These are phyloP conservation scores for Actinopyga echinites DNA, from an alignment of 53 echinoderm and acorn worm species.

Conservation along the genomic window DNA sequence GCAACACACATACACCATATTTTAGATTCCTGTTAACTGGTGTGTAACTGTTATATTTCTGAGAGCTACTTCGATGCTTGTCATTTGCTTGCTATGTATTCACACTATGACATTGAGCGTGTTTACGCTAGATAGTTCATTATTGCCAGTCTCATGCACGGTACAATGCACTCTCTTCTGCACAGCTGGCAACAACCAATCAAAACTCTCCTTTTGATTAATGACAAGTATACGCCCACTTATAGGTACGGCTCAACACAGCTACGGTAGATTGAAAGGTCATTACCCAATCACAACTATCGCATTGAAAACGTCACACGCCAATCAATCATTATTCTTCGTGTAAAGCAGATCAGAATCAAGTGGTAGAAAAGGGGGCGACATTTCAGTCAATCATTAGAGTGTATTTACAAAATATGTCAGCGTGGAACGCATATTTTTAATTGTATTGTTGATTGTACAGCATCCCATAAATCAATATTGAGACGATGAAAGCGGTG, in stretches of 20 bases:
- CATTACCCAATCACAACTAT: not conserved
- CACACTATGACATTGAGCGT: slow-evolving; percentile 36
- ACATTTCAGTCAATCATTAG: not conserved
- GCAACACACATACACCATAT: too few species aligned
- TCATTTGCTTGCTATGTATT: slow-evolving; percentile 5
- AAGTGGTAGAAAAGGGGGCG: not conserved
- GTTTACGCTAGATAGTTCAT: slow-evolving; percentile 26
- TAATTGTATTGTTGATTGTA: not conserved
- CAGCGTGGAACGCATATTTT: not conserved
- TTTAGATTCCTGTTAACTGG: too few species aligned
- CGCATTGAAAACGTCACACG: not conserved
- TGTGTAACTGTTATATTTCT: not conserved
- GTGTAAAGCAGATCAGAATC: too few species aligned
- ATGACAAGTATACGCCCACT: slow-evolving; percentile 1
- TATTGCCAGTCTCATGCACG: slow-evolving; percentile 30
- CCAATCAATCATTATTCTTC: slow-evolving; percentile 1
- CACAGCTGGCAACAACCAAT: slow-evolving; percentile 82
- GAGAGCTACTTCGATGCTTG: not conserved
- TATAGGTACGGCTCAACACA: not conserved
- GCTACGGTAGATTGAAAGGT: not conserved
- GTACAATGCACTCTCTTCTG: slow-evolving; percentile 13
- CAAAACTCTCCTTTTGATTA: slow-evolving; percentile 71
- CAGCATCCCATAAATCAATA: slow-evolving; percentile 1
- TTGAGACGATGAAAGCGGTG: slow-evolving; percentile 11
- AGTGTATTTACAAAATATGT: slow-evolving; percentile 14